Evolutionary conservation across 2,113 vertebrate genomes (phyloP).

Genomic region (Corvus cornix): DNA sequence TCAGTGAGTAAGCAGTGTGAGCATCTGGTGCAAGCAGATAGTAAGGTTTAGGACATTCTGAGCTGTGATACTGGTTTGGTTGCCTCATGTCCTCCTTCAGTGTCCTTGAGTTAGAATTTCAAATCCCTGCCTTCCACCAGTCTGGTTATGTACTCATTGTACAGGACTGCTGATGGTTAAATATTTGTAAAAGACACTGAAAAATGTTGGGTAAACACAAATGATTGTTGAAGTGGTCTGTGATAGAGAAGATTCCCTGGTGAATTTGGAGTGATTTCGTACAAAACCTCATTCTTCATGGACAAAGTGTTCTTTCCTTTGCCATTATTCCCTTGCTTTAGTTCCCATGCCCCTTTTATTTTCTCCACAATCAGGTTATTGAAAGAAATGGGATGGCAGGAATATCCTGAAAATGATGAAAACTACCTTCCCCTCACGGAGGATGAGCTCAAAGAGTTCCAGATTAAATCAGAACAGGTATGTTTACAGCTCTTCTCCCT

Average conservation of each 20-base stretch:
- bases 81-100: background rate
- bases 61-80: background rate
- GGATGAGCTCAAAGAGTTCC: conserved; percentile 97
- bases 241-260: background rate
- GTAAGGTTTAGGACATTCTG: background rate
- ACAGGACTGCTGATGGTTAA: background rate
- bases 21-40: background rate
- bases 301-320: background rate
- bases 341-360: background rate
- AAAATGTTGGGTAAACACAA: background rate
- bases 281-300: background rate
- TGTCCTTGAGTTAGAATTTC: conserved; percentile 13
- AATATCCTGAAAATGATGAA: conserved; percentile 98
- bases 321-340: background rate
- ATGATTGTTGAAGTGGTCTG: background rate
- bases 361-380: conserved; percentile 80
- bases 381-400: conserved; percentile 99
- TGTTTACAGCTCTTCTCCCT: background rate
- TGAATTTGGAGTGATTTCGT: background rate
- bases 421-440: conserved; percentile 97
- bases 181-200: background rate
- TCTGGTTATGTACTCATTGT: background rate
- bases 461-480: conserved; percentile 97
- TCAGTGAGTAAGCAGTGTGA: background rate
- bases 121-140: background rate